These are phyloP conservation scores for Meiosimyza decipiens DNA, from an alignment of 2,888 invertebrate genomes.

Conservation along the genomic window DNA sequence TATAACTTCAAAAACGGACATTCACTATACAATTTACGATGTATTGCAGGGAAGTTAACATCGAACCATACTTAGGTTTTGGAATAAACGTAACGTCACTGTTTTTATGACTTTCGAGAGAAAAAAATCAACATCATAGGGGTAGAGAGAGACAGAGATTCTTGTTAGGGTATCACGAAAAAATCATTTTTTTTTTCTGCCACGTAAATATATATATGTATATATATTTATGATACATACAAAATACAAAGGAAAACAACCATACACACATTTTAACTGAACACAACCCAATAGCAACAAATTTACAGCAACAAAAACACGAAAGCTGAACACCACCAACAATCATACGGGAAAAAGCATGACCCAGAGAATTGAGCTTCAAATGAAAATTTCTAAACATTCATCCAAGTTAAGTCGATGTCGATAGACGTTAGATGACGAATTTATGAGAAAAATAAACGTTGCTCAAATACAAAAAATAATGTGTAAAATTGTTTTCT, in stretches of 20 bases:
- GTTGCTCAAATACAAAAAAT: conserved; percentile 4
- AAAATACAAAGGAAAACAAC: too few relatives aligned
- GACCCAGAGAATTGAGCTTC: conserved; percentile 26
- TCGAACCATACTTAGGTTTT: too few relatives aligned
- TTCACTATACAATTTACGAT: too few relatives aligned
- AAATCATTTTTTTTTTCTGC: background rate
- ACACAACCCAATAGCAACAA: conserved; percentile 5
- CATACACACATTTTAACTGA: conserved; percentile 4
- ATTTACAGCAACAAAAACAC: conserved; percentile 1
- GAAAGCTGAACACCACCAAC: background rate
- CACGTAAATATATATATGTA: background rate
- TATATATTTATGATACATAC: too few relatives aligned
- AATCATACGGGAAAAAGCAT: conserved; percentile 18
- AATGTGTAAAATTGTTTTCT: background rate
- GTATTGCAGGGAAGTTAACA: too few relatives aligned
- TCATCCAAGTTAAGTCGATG: conserved; percentile 39
- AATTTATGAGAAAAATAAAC: background rate
- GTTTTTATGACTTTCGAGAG: too few relatives aligned
- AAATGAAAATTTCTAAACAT: conserved; percentile 34
- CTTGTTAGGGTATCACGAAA: background rate
- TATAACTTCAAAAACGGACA: too few relatives aligned
- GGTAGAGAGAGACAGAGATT: too few relatives aligned
- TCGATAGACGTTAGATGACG: conserved; percentile 35
- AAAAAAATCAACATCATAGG: too few relatives aligned
- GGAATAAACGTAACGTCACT: too few relatives aligned